Base-by-base conservation (phyloP, 2,797 vertebrate genomes). In the Liasis olivaceus region DNA sequence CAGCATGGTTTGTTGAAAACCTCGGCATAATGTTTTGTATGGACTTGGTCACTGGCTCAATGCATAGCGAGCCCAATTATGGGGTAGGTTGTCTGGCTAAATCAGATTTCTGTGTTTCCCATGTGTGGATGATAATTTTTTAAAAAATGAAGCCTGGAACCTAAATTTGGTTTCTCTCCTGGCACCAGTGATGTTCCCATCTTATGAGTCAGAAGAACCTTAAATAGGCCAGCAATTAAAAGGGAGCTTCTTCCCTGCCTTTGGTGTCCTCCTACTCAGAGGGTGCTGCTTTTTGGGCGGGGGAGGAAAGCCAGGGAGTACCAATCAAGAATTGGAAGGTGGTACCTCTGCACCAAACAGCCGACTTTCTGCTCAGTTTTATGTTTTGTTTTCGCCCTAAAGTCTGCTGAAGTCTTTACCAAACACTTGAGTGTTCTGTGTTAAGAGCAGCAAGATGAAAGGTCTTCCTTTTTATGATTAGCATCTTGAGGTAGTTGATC, bases 151-250 rank as follows among this genome's bases (percentile, higher is more conserved):
- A 94, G 94, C 0, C n/a, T 96, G 85, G 92, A 94, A 62, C 93
- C 93, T 2, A 64, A 93, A 96, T 95, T 94, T 94, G 91, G 87
- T 95, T 93, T 94, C 95, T 92, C 95, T 95, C 94, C 96, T 96
- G 95, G 94, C 94, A 95, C 94, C 90, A 93, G 92, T 95, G 93
- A 95, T 96, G 95, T 94, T 69, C 91, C 91, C 91, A 93, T 94
- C 69, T 88, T 3, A 13, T 96, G 95, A 96, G 95, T 96, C 96
- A 97, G 96, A 96, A 96, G 95, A 93, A 5, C 28, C 95, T 93
- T 96, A 95, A 91, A 97, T 95, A 90, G 95, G 90, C 59, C 94
- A 92, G 90, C 36, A 89, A 95, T 96, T 90, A 93, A 88, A 95
- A 91, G 81, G 94, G 90, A 92, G 94, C 90, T 69, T 89, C 88